Evolutionary conservation across 1,140 invertebrate genomes (phyloP), one percentile per base, ranked within the genome.

Genomic region (Magallana gigas): DNA sequence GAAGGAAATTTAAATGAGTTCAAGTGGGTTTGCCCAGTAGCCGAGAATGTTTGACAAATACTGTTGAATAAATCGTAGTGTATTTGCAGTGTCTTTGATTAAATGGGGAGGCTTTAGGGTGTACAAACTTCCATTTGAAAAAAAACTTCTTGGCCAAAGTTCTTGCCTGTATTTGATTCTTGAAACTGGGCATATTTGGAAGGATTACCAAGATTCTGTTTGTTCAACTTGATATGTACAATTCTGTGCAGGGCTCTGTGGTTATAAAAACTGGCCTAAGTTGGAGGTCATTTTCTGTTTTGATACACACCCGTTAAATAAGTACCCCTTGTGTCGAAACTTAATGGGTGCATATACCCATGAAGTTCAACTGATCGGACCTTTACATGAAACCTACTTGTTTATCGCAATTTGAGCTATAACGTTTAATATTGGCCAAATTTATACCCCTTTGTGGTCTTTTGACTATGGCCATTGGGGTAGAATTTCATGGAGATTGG

Each of bases 401-500:
- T 76, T 76, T 76, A 76, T 76, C 23, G 68, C 68, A 76, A 76
- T 29, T 76, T 23, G 68, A 76, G 23, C 23, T 76, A 76, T 48
- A 76, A 76, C 68, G 36, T 76, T 76, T 76, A 29, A 76, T 76
- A 76, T 76, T 76, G 68, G 48, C 68, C 8, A 71, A 8, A 29
- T 23, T 76, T 76, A 29, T 76, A 48, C 68, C 60, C 68, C 5
- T 12, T 18, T 29, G 8, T 76, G 68, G 68, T 76, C 68, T 76
- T 76, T 76, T 18, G 23, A 29, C 11, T 11, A 11, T 12, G 23
- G 36, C 23, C 68, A 76, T 29, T 76, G 68, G 68, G 23, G 23
- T 76, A 76, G 68, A 76, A 76, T 76, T 76, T 76, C 68, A 76
- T 76, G 68, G 68, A 76, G 68, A 76, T 76, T 76, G 23, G 36